Percentiles rank a stretch among this genome's conserved stretches.
Evolutionary conservation across 2,888 invertebrate genomes (phyloP).

Genomic region (Syritta pipiens): DNA sequence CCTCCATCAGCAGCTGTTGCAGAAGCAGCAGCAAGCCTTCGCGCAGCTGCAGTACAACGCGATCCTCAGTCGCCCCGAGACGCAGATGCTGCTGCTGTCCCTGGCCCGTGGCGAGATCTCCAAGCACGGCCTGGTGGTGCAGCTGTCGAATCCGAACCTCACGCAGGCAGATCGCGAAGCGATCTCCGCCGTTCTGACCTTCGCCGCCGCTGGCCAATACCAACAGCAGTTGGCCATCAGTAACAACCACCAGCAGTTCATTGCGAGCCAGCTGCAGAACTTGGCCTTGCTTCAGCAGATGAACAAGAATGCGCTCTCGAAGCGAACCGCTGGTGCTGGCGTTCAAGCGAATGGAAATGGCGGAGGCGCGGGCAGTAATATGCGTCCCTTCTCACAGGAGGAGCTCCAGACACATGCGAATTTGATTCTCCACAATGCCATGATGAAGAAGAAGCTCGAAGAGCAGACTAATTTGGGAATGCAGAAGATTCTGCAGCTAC

Average conservation of each 20-base stretch:
- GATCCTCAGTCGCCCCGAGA: conserved; percentile 75
- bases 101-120: conserved; percentile 78
- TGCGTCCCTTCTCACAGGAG: conserved; percentile 72
- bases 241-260: conserved; percentile 73
- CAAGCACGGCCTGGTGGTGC: conserved; percentile 76
- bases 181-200: conserved; percentile 77
- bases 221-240: conserved; percentile 72
- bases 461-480: conserved; percentile 74
- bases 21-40: conserved; percentile 76
- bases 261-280: conserved; percentile 77
- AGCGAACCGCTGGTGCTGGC: conserved; percentile 23
- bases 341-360: background rate
- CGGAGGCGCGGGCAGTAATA: conserved; percentile 1
- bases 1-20: conserved; percentile 73
- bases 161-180: conserved; percentile 76
- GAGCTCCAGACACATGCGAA: conserved; percentile 77
- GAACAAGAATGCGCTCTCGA: conserved; percentile 68
- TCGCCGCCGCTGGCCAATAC: conserved; percentile 76
- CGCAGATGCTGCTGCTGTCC: conserved; percentile 75
- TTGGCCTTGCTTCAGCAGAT: conserved; percentile 76
- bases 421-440: conserved; percentile 77
- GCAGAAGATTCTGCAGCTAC: conserved; percentile 74
- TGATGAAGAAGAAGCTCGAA: conserved; percentile 77
- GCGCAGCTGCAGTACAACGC: conserved; percentile 77
- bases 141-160: conserved; percentile 76